These are phyloP conservation scores for Triops longicaudatus DNA, from an alignment of 1,140 invertebrate genomes.

Conservation along the genomic window DNA sequence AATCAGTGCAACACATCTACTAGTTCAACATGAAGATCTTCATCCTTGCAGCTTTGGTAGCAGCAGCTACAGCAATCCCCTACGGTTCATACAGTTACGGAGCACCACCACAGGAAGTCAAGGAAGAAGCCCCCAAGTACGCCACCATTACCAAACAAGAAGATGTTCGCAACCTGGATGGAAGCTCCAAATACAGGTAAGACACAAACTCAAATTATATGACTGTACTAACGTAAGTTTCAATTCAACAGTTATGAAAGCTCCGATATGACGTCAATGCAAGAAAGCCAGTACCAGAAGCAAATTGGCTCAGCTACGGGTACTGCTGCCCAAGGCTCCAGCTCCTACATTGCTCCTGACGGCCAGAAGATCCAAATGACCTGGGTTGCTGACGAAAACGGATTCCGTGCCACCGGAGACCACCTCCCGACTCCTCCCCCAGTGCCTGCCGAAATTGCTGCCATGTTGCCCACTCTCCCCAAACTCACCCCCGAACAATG, in stretches of 20 bases:
- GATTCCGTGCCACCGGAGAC: constrained; percentile 31
- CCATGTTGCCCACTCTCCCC: too few relatives aligned
- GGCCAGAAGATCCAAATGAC: constrained; percentile 26
- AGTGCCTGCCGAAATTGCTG: not conserved
- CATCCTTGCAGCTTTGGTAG: not conserved
- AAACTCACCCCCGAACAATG: too few relatives aligned
- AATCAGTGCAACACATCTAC: not conserved
- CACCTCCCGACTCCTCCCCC: constrained; percentile 32
- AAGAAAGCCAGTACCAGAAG: constrained; percentile 6
- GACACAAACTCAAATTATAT: not conserved
- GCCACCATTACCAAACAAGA: not conserved
- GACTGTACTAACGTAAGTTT: not conserved
- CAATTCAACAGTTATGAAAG: constrained; percentile 13
- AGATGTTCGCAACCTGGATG: constrained; percentile 6
- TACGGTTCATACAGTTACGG: not conserved
- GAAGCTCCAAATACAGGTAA: constrained; percentile 20
- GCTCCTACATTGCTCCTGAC: constrained; percentile 28
- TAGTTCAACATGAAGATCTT: not conserved
- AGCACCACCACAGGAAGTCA: not conserved
- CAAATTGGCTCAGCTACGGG: not conserved
- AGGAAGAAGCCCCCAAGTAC: not conserved
- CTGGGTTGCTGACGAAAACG: constrained; percentile 31
- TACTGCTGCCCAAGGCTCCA: constrained; percentile 9
- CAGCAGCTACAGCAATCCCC: not conserved
- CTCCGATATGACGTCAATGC: not conserved